Evolutionary conservation across 2,888 invertebrate genomes (phyloP).

Genomic region (Thymelicus lineola): DNA sequence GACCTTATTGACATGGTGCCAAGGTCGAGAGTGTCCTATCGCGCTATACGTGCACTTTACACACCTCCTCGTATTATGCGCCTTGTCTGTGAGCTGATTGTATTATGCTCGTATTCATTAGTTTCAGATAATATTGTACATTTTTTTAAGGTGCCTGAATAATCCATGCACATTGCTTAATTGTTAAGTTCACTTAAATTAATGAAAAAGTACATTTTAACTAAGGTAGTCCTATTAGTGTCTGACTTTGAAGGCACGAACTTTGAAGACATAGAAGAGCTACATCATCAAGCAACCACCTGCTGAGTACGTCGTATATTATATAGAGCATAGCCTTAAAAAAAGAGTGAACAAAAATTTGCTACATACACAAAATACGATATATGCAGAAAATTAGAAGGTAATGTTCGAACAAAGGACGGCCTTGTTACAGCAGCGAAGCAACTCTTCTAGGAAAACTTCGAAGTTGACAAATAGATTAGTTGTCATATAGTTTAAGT

Average conservation of each 20-base stretch:
- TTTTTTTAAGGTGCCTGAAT: background rate
- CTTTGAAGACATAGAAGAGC: no score
- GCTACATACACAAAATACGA: background rate
- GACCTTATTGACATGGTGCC: background rate
- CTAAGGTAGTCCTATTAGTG: no score
- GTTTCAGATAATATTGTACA: background rate
- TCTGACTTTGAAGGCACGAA: no score
- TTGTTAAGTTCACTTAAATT: no score
- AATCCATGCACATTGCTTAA: no score
- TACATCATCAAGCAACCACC: no score
- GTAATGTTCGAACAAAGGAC: background rate
- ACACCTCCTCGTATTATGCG: background rate
- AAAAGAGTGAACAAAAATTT: background rate
- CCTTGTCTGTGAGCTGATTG: background rate
- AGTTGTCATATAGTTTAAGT: background rate
- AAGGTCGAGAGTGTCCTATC: background rate
- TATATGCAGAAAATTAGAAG: background rate
- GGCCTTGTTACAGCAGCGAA: background rate
- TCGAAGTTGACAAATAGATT: background rate
- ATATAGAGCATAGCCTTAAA: no score
- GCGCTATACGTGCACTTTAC: conserved; percentile 2
- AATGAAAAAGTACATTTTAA: no score
- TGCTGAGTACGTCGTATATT: no score
- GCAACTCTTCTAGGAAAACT: conserved; percentile 3
- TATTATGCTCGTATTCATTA: conserved; percentile 7